A percentile compares a stretch with the other conserved stretches of the same genome.
These are phyloP conservation scores for Pantherophis alleghaniensis DNA, from an alignment of 2,797 vertebrate species.

Conservation along the genomic window DNA sequence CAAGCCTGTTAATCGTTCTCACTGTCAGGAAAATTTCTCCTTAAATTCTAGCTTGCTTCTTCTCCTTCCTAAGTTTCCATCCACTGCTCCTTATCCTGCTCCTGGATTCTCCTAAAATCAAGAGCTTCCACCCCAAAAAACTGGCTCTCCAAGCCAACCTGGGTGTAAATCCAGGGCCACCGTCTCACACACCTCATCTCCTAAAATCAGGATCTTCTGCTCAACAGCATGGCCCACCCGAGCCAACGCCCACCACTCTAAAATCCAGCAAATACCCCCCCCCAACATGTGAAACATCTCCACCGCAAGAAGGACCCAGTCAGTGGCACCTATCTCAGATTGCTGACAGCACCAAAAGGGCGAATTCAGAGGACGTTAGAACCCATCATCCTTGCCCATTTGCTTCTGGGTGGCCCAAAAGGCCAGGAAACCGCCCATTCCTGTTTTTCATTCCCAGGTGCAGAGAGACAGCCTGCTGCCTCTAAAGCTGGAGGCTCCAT, in stretches of 20 bases:
- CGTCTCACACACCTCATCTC: not conserved
- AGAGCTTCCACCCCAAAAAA: not conserved
- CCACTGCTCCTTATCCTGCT: not conserved
- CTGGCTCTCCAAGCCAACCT: too few species aligned
- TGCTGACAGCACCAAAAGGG: not conserved
- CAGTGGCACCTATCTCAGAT: not conserved
- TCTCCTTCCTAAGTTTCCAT: not conserved
- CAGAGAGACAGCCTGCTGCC: not conserved
- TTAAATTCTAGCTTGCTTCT: not conserved
- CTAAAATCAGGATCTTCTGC: not conserved
- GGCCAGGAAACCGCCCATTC: not conserved
- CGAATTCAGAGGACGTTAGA: not conserved
- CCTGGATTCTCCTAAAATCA: not conserved
- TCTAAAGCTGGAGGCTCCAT: not conserved
- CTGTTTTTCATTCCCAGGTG: not conserved
- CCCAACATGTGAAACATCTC: too few species aligned
- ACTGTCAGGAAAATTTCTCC: not conserved
- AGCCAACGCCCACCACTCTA: not conserved
- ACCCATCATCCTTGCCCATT: not conserved
- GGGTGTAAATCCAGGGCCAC: not conserved
- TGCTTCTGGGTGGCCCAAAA: not conserved
- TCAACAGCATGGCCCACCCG: not conserved
- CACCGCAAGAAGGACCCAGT: not conserved
- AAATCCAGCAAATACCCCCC: not conserved
- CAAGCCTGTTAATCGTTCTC: not conserved